Evolutionary conservation across 2,113 vertebrate species (phyloP).

Genomic region (Catharus minimus): DNA sequence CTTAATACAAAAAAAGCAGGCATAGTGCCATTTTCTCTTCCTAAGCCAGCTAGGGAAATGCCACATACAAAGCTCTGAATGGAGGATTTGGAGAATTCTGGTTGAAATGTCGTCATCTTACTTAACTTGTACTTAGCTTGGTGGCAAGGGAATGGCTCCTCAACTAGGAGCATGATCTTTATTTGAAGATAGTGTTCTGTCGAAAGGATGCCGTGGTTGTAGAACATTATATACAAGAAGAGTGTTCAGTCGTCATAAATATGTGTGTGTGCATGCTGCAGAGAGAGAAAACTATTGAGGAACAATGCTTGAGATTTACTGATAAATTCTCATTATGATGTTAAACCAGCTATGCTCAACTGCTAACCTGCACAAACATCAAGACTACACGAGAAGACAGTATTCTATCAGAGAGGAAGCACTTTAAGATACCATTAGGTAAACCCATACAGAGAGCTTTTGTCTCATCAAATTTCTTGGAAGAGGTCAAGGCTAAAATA

Average conservation of each 20-base stretch:
- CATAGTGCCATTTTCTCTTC: neutral
- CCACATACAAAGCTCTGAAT: neutral
- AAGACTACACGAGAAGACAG: neutral
- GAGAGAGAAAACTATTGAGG: neutral
- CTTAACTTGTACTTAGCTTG: neutral
- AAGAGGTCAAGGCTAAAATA: neutral
- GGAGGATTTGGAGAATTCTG: neutral
- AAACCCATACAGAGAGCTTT: neutral
- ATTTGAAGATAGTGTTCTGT: neutral
- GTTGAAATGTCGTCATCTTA: neutral
- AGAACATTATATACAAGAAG: neutral
- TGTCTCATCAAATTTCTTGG: neutral
- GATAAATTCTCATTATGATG: neutral
- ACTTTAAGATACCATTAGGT: neutral
- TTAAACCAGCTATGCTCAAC: neutral
- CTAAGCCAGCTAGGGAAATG: neutral
- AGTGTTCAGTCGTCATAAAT: neutral
- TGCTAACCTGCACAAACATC: neutral
- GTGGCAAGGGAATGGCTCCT: neutral
- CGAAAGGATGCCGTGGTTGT: neutral
- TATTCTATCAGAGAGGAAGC: neutral
- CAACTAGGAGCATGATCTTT: neutral
- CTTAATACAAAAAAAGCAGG: neutral
- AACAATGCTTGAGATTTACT: neutral
- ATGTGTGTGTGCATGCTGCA: neutral